Conservation (phyloP, 2,797 vertebrate species). For the Hydrocynus forskahlii region DNA sequence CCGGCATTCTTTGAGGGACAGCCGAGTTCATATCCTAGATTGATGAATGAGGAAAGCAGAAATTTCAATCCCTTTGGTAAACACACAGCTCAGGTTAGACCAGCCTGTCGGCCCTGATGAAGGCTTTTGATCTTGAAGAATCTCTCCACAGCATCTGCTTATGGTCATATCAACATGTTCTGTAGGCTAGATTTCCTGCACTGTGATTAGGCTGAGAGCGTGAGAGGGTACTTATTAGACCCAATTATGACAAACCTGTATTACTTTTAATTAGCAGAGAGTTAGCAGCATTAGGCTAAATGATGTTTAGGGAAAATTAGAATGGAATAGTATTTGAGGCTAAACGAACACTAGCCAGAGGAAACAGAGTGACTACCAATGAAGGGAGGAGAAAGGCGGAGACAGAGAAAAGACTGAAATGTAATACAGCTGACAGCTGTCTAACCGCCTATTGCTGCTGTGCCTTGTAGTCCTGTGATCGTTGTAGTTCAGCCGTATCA, state of each 20-base stretch:
- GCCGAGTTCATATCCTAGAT: slow-evolving; percentile 45
- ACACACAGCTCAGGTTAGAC: slow-evolving; percentile 46
- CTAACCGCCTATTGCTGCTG: slow-evolving; percentile 30
- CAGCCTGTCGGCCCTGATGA: slow-evolving; percentile 43
- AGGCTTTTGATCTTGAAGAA: slow-evolving; percentile 26
- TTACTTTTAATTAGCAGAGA: slow-evolving; percentile 40
- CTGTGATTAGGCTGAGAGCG: slow-evolving; percentile 14
- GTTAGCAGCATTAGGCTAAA: slow-evolving; percentile 49
- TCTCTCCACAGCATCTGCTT: slow-evolving; percentile 12
- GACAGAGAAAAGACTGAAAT: slow-evolving; percentile 45
- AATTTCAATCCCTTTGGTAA: slow-evolving; percentile 49
- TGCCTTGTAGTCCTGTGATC: slow-evolving; percentile 39
- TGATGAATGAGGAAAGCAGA: slow-evolving; percentile 45
- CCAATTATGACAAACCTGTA: slow-evolving; percentile 48
- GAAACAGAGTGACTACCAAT: slow-evolving; percentile 19
- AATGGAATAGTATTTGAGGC: slow-evolving; percentile 15
- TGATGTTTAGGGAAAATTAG: slow-evolving; percentile 39
- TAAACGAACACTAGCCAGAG: slow-evolving; percentile 24
- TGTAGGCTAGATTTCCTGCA: slow-evolving; percentile 15
- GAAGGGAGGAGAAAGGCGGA: neutral
- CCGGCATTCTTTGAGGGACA: slow-evolving; percentile 33
- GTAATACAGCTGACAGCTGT: slow-evolving; percentile 35
- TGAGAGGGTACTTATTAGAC: slow-evolving; percentile 20
- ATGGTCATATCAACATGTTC: slow-evolving; percentile 15
- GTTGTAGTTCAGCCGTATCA: slow-evolving; percentile 25